Evolutionary conservation across 2,888 invertebrate genomes (phyloP), one percentile per base, ranked within the genome.

Genomic region (Tetramorium bicarinatum): DNA sequence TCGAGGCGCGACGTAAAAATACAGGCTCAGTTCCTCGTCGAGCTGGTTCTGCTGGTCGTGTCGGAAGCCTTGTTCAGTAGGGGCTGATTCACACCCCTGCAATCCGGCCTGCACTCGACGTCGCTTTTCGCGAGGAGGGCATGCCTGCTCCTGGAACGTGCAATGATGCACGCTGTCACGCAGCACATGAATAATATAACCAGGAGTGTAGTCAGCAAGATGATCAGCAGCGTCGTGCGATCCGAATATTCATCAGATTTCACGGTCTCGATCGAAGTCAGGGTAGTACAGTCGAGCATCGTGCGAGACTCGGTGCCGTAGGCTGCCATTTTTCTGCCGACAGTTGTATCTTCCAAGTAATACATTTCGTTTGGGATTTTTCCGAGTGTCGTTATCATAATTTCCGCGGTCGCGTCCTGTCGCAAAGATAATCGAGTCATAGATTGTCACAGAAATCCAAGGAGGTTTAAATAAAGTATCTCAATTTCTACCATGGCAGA

Each of bases 281-380:
- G 7, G 7, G 59, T 66, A 0, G 47, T 67, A 0, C 72, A 21
- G 11, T 67, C 7, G 7, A 64, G 52, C 9, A 80, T 82, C 15
- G 52, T 71, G 1, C 83, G 56, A 1, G 54, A 44, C 8, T 74
- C 52, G 2, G 64, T n/a, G 15, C 15, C 52, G 0, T 52, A 54
- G 11, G 49, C 34, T 7, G 41, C 11, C 0, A 38, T 0, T 49
- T n/a, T 64, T 18, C n/a, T 6, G 13, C 3, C 25, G 0, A 7
- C 4, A 4, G 64, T 67, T 0, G 87, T 89, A 13, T 92, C 91
- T 13, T 92, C 92, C 9, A 92, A 44, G 9, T 93, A 89, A 69
- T 89, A 92, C 92, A 92, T 91, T 83, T 91, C 89, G 1, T 84
- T 91, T 49, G 92, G 92, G 69, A 92, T 90, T 85, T 91, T 90